phyloP scores from a whole-genome alignment of 2,888 invertebrate genomes.

The Callosobruchus maculatus region DNA sequence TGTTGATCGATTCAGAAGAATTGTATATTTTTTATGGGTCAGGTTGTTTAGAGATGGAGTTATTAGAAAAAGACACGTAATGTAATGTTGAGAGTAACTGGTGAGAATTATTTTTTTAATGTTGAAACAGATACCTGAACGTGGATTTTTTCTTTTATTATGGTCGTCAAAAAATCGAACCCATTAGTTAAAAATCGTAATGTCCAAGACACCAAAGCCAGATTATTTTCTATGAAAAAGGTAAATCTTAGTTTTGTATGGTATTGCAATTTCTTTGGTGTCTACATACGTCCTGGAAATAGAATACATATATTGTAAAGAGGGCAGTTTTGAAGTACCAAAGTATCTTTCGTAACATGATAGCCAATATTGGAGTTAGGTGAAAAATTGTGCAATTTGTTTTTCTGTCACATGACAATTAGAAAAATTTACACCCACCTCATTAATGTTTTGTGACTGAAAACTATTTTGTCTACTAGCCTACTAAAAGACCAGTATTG shows the following conservation, averaged over 20 bases:
- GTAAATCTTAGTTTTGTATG: background rate
- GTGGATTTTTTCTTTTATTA: background rate
- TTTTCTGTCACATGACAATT: too few species aligned
- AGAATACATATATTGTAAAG: background rate
- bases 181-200: background rate
- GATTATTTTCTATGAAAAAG: background rate
- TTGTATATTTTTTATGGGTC: background rate
- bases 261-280: background rate
- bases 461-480: too few species aligned
- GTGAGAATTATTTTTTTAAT: background rate
- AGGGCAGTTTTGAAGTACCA: background rate
- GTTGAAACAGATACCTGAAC: background rate
- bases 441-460: too few species aligned
- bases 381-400: too few species aligned
- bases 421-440: too few species aligned
- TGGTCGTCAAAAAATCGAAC: background rate
- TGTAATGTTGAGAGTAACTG: background rate
- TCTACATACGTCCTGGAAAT: background rate
- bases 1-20: background rate
- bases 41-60: background rate
- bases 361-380: too few species aligned
- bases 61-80: background rate
- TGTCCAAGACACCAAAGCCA: background rate
- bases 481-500: too few species aligned
- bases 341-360: too few species aligned